phyloP scores from a whole-genome alignment of 2,113 vertebrate genomes.

The Axis porcinus region DNA sequence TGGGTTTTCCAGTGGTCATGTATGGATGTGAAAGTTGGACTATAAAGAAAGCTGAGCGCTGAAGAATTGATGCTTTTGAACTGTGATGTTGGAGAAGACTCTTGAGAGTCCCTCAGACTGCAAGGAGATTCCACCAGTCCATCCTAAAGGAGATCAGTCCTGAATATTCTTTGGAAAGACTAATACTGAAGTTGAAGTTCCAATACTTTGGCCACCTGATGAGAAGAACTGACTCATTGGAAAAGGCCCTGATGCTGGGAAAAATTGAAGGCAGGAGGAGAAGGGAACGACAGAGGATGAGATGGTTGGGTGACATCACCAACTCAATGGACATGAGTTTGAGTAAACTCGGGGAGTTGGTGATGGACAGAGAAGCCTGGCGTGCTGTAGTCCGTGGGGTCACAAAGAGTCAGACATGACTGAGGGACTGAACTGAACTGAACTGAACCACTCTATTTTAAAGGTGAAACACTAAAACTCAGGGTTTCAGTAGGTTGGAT shows the following conservation, averaged over 20 bases:
- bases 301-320: not conserved
- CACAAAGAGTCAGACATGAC: not conserved
- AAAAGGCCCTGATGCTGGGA: not conserved
- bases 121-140: not conserved
- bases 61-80: not conserved
- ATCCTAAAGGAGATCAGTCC: not conserved
- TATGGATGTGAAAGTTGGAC: not conserved
- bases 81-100: not conserved
- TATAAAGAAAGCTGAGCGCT: not conserved
- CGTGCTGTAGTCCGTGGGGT: rapidly evolving
- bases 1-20: not conserved
- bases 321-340: not conserved
- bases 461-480: not conserved
- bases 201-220: not conserved
- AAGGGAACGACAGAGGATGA: rapidly evolving
- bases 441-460: not conserved
- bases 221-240: not conserved
- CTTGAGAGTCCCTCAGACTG: not conserved
- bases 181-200: not conserved
- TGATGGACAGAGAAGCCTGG: not conserved
- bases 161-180: not conserved
- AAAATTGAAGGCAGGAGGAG: not conserved
- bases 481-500: not conserved
- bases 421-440: not conserved
- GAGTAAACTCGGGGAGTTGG: rapidly evolving